Evolutionary conservation across 2,888 invertebrate species (phyloP).

Genomic region (Tetrapedia diversipes): DNA sequence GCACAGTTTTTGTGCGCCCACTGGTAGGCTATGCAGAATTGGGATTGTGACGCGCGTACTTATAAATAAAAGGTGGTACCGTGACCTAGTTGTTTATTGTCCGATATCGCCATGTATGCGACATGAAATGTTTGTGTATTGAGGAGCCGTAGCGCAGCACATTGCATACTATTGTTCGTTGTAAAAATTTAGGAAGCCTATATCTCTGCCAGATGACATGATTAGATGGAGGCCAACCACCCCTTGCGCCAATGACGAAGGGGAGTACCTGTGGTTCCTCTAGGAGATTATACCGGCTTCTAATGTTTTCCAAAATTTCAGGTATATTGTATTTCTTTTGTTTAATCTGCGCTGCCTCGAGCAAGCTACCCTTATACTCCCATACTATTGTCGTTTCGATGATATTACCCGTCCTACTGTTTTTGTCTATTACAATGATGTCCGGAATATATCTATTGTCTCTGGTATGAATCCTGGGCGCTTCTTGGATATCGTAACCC

Average conservation of each 20-base stretch:
- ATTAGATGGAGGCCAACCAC: no score
- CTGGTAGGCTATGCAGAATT: no score
- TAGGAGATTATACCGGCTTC: background rate
- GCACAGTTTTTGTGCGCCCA: no score
- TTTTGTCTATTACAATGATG: slow-evolving; percentile 2
- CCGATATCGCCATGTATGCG: background rate
- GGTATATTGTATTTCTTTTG: slow-evolving; percentile 1
- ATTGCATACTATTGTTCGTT: slow-evolving; percentile 6
- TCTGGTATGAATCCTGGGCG: slow-evolving; percentile 2
- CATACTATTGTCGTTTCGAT: slow-evolving; percentile 11
- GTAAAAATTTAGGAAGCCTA: no score
- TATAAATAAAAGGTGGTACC: no score
- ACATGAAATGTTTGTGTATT: background rate
- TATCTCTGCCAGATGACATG: no score
- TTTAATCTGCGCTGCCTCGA: no score
- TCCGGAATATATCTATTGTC: slow-evolving; percentile 25
- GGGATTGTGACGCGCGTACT: no score
- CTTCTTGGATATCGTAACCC: background rate
- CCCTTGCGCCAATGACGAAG: no score
- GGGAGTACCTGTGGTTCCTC: background rate
- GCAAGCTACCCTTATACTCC: background rate
- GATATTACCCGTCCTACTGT: background rate
- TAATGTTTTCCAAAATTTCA: background rate
- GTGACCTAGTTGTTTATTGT: no score
- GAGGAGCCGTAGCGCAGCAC: slow-evolving; percentile 13